Percentiles rank a stretch among this genome's conserved stretches.
These are phyloP conservation scores for Felis chaus DNA, from an alignment of 2,113 vertebrate species.

Conservation along the genomic window DNA sequence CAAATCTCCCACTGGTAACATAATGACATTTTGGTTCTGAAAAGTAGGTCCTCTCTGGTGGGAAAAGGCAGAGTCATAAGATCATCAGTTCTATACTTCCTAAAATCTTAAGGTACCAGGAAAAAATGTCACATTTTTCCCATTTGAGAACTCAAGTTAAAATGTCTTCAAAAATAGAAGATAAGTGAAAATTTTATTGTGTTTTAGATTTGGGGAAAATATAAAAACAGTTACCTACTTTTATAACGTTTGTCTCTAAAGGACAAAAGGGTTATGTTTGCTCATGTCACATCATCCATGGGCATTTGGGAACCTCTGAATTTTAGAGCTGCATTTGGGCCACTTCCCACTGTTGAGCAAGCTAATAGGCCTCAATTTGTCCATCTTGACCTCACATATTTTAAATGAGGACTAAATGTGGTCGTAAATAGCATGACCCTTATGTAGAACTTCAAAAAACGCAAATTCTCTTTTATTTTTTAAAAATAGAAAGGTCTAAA, in stretches of 20 bases:
- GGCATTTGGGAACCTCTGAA: not conserved
- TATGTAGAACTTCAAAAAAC: not conserved
- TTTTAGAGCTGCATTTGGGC: not conserved
- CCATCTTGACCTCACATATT: not conserved
- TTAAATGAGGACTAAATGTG: constrained; percentile 22
- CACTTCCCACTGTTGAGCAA: not conserved
- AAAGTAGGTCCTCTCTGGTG: constrained; percentile 72
- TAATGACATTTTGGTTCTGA: constrained; percentile 70
- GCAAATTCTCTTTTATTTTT: not conserved
- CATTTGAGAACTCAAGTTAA: constrained; percentile 54
- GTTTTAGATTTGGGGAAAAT: constrained; percentile 28
- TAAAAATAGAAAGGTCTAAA: not conserved
- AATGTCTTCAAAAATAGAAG: constrained; percentile 62
- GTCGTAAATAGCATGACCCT: not conserved
- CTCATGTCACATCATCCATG: not conserved
- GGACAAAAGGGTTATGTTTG: not conserved
- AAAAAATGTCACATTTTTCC: constrained; percentile 31
- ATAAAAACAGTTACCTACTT: not conserved
- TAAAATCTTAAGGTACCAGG: constrained; percentile 40
- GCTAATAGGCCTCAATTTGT: not conserved
- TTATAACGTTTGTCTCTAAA: not conserved
- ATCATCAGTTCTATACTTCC: constrained; percentile 48
- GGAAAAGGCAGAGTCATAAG: constrained; percentile 72
- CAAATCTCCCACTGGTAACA: constrained; percentile 67
- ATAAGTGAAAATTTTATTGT: not conserved